phyloP scores from a whole-genome alignment of 2,888 invertebrate genomes.

The Caradrina kadenii region DNA sequence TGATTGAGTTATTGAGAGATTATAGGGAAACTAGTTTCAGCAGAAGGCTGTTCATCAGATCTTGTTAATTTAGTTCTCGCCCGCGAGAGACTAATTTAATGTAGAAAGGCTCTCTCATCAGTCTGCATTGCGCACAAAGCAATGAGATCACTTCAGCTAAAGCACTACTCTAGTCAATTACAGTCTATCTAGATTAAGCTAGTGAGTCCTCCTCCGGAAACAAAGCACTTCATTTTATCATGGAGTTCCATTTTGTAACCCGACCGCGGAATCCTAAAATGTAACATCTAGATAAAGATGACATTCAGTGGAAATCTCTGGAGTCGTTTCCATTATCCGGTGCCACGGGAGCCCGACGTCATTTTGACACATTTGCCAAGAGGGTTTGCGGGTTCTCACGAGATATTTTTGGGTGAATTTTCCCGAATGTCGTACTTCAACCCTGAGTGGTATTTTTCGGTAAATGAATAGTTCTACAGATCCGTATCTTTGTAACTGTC shows the following conservation, averaged over 20 bases:
- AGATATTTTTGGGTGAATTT: conserved; percentile 29
- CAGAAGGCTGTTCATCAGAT: not conserved
- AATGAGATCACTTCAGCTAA: not conserved
- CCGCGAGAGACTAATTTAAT: not conserved
- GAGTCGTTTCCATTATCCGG: conserved; percentile 49
- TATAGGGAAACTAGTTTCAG: not conserved
- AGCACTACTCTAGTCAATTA: conserved; percentile 13
- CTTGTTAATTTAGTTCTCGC: not conserved
- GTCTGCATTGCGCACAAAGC: conserved; percentile 11
- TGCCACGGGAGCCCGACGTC: conserved; percentile 26
- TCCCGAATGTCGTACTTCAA: conserved; percentile 15
- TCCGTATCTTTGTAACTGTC: not conserved
- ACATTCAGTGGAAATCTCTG: conserved; percentile 36
- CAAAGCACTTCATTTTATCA: not conserved
- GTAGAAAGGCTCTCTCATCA: not conserved
- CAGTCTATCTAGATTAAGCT: not conserved
- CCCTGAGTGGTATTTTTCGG: not conserved
- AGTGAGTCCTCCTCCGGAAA: not conserved
- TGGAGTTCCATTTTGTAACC: conserved; percentile 3
- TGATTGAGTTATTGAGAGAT: too few relatives aligned
- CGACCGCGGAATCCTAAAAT: conserved; percentile 7
- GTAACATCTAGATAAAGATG: conserved; percentile 32
- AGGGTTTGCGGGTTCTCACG: conserved; percentile 4
- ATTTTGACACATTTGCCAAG: conserved; percentile 45
- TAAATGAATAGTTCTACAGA: not conserved